A percentile compares a stretch with the other conserved stretches of the same genome.
Evolutionary conservation across 2,113 vertebrate species (phyloP).

Genomic region (Riparia riparia): DNA sequence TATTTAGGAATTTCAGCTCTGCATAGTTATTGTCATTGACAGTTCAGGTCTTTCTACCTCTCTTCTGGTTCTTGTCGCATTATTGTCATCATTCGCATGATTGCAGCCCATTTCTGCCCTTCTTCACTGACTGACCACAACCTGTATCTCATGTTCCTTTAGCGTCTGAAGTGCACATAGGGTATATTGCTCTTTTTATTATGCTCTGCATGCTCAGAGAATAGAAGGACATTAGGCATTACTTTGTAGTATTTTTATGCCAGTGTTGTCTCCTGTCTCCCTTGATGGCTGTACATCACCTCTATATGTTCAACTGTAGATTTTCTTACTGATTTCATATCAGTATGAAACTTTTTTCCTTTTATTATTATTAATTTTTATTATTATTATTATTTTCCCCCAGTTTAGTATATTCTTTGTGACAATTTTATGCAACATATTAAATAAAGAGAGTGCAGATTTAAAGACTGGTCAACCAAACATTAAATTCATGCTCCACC

Average conservation of each 20-base stretch:
- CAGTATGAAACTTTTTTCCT: not conserved
- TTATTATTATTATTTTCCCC: rapidly evolving
- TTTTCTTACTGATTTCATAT: not conserved
- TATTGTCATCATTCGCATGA: not conserved
- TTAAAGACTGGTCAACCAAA: not conserved
- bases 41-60: constrained; percentile 39
- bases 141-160: not conserved
- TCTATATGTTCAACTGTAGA: not conserved
- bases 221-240: not conserved
- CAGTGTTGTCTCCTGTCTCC: not conserved
- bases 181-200: not conserved
- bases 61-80: constrained; percentile 12
- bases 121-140: not conserved
- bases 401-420: not conserved
- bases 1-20: constrained; percentile 37
- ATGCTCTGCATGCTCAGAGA: not conserved
- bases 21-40: constrained; percentile 30
- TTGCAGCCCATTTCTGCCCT: not conserved
- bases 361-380: too few relatives aligned
- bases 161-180: not conserved
- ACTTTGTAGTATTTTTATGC: not conserved
- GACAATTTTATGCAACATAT: not conserved
- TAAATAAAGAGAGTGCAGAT: not conserved
- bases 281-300: not conserved
- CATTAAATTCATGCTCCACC: not conserved